These are phyloP conservation scores for Parnassius glacialis DNA, from an alignment of 2,888 invertebrate genomes.

Conservation along the genomic window DNA sequence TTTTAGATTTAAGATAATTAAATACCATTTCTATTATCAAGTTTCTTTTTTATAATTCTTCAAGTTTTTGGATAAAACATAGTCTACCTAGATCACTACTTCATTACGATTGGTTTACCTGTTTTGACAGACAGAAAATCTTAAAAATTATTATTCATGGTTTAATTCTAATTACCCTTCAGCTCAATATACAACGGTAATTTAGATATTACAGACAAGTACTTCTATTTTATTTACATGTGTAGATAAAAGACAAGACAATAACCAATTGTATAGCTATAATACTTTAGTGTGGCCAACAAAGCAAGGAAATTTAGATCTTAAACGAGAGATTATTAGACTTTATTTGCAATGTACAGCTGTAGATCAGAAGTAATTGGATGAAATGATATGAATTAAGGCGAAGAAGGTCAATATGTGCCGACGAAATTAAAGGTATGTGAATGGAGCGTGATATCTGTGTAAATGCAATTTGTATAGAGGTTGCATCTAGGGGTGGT, in stretches of 20 bases:
- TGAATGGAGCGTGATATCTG: constrained; percentile 7
- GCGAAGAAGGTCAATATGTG: constrained; percentile 23
- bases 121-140: no score
- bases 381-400: constrained; percentile 24
- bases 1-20: no score
- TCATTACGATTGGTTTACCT: no score
- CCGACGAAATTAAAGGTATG: constrained; percentile 19
- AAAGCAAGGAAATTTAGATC: constrained; percentile 2
- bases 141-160: no score
- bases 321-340: neutral
- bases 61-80: no score
- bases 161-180: no score
- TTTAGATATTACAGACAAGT: no score
- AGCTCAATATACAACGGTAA: no score
- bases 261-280: constrained; percentile 11
- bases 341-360: constrained; percentile 1
- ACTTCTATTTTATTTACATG: no score
- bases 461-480: constrained; percentile 15
- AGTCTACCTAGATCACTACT: no score
- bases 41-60: no score
- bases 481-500: constrained; percentile 24
- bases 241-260: constrained; percentile 5
- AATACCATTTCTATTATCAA: no score
- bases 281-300: constrained; percentile 4
- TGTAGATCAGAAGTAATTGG: constrained; percentile 20